Conservation (phyloP, 1,140 invertebrate genomes). For the Calephelis nemesis region DNA sequence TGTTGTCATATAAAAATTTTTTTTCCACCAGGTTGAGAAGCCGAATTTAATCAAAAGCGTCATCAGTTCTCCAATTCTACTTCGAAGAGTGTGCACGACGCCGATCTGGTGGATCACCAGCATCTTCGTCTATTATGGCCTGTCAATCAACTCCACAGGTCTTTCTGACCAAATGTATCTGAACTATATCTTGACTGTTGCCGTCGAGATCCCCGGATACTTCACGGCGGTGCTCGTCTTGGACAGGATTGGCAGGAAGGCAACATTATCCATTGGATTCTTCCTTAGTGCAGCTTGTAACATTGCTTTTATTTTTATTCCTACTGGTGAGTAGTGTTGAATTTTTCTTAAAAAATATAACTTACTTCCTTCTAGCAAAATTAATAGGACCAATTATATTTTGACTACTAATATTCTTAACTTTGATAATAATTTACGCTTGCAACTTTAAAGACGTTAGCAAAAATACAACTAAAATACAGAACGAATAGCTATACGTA, state of each 20-base stretch:
- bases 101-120: constrained; percentile 85
- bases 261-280: constrained; percentile 55
- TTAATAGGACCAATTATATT: too few species aligned
- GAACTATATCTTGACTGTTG: constrained; percentile 12
- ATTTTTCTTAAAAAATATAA: background rate
- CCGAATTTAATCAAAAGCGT: constrained; percentile 26
- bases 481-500: too few species aligned
- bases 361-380: background rate
- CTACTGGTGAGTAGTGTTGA: constrained; percentile 39
- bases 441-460: too few species aligned
- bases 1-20: background rate
- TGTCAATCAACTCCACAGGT: constrained; percentile 83
- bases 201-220: constrained; percentile 86
- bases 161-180: constrained; percentile 71
- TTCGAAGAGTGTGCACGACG: constrained; percentile 44
- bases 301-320: constrained; percentile 29
- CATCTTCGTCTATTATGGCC: constrained; percentile 83
- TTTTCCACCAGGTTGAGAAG: constrained; percentile 19
- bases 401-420: too few species aligned
- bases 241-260: constrained; percentile 81
- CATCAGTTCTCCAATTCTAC: constrained; percentile 30
- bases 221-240: constrained; percentile 81
- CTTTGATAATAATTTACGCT: too few species aligned
- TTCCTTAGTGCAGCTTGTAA: constrained; percentile 16
- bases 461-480: too few species aligned